Percentiles rank a stretch among this genome's conserved stretches.
phyloP scores from a whole-genome alignment of 2,797 vertebrate genomes.

The Sphenopsis melanotis region DNA sequence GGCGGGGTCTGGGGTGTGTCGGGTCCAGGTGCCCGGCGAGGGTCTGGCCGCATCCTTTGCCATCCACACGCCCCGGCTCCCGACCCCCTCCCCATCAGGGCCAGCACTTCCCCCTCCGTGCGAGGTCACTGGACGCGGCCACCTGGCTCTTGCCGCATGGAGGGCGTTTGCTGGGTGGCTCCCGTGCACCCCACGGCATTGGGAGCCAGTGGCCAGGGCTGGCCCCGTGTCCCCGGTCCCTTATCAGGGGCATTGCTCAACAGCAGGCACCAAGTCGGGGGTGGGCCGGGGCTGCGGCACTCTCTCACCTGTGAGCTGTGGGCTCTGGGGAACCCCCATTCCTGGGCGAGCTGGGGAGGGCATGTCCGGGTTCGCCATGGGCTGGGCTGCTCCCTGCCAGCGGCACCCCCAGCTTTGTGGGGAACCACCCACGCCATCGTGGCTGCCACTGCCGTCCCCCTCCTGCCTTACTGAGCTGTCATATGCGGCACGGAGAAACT shows the following conservation, averaged over 20 bases:
- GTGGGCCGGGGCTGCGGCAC: background rate
- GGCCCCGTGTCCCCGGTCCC: background rate
- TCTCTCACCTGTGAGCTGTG: background rate
- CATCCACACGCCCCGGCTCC: too few relatives aligned
- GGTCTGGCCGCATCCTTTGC: background rate
- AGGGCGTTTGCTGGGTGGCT: slow-evolving; percentile 37
- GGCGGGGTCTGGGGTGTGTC: background rate
- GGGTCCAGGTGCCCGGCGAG: rapidly evolving
- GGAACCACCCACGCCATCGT: rapidly evolving
- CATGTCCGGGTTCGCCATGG: background rate
- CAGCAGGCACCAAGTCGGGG: rapidly evolving
- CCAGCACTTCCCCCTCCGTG: background rate
- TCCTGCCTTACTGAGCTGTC: background rate
- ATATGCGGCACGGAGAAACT: background rate
- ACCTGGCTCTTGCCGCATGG: background rate
- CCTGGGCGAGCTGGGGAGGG: background rate
- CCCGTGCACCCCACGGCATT: background rate
- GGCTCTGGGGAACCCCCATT: background rate
- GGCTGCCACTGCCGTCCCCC: background rate
- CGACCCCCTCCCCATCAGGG: background rate
- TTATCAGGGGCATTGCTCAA: slow-evolving; percentile 51
- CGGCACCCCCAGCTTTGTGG: background rate
- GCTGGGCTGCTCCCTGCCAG: background rate
- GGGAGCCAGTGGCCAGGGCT: background rate
- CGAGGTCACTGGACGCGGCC: background rate